Conservation (phyloP, 2,113 vertebrate species). For the Colaptes auratus region DNA sequence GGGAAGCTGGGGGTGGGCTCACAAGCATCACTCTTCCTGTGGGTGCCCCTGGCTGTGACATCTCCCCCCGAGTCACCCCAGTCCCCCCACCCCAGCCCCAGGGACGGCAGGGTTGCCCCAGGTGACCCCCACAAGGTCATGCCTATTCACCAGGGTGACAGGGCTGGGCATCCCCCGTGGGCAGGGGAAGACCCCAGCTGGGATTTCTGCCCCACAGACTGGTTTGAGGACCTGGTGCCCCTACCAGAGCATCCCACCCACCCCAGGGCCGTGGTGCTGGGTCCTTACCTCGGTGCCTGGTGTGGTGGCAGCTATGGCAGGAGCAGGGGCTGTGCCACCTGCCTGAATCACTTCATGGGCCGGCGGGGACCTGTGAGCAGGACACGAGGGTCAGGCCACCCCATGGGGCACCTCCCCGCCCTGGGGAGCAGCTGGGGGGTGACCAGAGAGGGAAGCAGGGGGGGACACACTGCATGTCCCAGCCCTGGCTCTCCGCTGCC, state of each 20-base stretch:
- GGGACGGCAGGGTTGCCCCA: neutral
- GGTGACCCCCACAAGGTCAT: rapidly evolving
- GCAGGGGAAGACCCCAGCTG: rapidly evolving
- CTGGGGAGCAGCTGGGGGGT: rapidly evolving
- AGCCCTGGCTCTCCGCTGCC: rapidly evolving
- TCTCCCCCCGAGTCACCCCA: neutral
- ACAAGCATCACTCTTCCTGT: neutral
- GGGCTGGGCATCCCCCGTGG: neutral
- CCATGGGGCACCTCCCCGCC: rapidly evolving
- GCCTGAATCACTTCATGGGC: slow-evolving; percentile 83
- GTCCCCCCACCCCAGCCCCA: neutral
- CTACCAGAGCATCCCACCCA: rapidly evolving
- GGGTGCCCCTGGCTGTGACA: neutral
- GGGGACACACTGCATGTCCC: neutral
- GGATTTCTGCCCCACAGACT: neutral
- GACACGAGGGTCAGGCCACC: neutral
- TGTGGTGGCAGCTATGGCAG: neutral
- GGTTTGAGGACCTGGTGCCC: rapidly evolving
- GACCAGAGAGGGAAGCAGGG: rapidly evolving
- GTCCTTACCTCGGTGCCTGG: slow-evolving; percentile 34
- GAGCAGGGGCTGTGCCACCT: slow-evolving; percentile 78
- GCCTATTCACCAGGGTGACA: rapidly evolving
- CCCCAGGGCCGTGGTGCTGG: rapidly evolving
- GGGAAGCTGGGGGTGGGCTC: neutral
- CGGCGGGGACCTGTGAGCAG: slow-evolving; percentile 66